Evolutionary conservation across 2,113 vertebrate genomes (phyloP), one percentile per base, ranked within the genome.

Genomic region (Pungitius pungitius): DNA sequence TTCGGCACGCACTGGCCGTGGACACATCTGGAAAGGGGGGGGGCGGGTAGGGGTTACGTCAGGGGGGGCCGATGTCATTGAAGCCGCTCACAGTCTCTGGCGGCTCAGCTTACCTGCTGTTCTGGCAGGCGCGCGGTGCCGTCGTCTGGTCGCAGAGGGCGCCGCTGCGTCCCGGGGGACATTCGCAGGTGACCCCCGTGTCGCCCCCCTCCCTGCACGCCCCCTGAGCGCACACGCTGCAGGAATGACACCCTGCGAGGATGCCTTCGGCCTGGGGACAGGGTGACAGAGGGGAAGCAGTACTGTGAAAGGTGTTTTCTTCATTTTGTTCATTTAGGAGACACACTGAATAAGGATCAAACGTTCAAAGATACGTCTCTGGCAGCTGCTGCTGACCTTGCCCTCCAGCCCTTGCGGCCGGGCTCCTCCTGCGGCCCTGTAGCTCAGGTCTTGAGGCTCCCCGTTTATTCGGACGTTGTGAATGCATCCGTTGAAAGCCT

Each of bases 381-480:
- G n/a, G n/a, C n/a, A n/a, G n/a, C n/a, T n/a, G n/a, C n/a, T 17
- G 14, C 8, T 51, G 20, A 15, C 91, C 80, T 90, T 89, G 69
- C 61, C 94, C 69, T 95, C 92, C 0, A 93, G 88, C 69, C 94
- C 94, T 0, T 94, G 94, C 0, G 92, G 91, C 35, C 60, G 80
- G 0, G 74, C 75, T 71, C 76, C 82, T 55, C 64, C 86, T 6
- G 64, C 85, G 79, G 86, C 54, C 61, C 63, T 54, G 75, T 85
- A 82, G 52, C 94, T 96, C 91, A 99, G 94, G 78, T 99, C 97
- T 89, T 99, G 97, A 54, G 94, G 93, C 79, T 99, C 97, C 0
- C 96, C 96, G 60, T 99, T 98, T 91, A 99, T 96, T 40, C 94
- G 92, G 43, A 99, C 95, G 0, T 98, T 96, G 0, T 97, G 96